Base-by-base conservation (phyloP, 1,140 invertebrate genomes). In the Temnothorax curvispinosus region DNA sequence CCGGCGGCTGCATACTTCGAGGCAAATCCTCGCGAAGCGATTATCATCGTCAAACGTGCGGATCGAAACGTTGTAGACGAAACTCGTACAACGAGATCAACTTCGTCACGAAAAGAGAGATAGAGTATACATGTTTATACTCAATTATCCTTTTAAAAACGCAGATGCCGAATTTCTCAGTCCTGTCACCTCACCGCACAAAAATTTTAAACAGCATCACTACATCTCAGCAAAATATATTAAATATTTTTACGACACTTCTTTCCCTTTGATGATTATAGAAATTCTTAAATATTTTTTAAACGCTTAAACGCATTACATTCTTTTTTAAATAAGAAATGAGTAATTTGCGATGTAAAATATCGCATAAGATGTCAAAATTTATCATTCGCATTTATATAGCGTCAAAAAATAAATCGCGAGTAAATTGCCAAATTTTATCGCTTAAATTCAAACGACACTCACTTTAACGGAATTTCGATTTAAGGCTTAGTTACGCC, bases 41-140 rank as follows among this genome's bases (percentile, higher is more conserved):
- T 90, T 90, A 89, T 87, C 85, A 74, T 80, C 38, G 80, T 75
- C 80, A 84, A 75, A 75, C 54, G 44, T 65, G 80, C 27, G 54
- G 47, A 82, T 82, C 69, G 80, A 82, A 56, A 72, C 35, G 2
- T 21, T 35, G 50, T 65, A 50, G 35, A 15, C 62, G 35, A 80
- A 52, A 41, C 80, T 84, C 54, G 52, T 54, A 8, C 21, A 54
- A 58, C 50, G 41, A 38, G n/a, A 56, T 50, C 65, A 18, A 47
- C 47, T 81, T 81, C 21, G 8, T 81, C 35, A 56, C 18, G 21
- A 54, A 81, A 13, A 11, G 2, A 11, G 11, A 11, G 11, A 35
- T 3, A 21, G 27, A 7, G 7, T 32, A 21, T 32, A 18, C 35
- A 47, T 3, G 13, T 78, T 78, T 67, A 27, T 3, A 54, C 47